A percentile compares a stretch with the other conserved stretches of the same genome.
phyloP scores from a whole-genome alignment of 2,113 vertebrate genomes.

The Cynopterus brachyotis region DNA sequence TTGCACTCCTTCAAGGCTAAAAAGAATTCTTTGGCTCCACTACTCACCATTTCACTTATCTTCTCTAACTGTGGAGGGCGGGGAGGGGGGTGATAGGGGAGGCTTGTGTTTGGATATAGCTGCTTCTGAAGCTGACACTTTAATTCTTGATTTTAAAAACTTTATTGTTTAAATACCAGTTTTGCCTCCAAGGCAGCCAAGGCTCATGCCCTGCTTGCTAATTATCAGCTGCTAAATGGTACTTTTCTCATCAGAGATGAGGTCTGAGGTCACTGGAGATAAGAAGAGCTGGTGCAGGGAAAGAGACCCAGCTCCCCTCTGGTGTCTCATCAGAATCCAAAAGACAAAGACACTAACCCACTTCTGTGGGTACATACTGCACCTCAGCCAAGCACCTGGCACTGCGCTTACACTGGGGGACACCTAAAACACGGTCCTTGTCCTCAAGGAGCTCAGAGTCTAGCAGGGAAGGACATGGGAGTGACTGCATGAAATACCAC shows the following conservation, averaged over 20 bases:
- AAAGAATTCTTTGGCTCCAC: background rate
- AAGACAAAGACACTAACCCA: background rate
- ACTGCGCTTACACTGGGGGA: background rate
- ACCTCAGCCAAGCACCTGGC: background rate
- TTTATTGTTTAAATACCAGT: constrained; percentile 70
- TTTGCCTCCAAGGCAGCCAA: constrained; percentile 48
- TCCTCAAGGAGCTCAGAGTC: background rate
- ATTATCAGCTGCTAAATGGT: constrained; percentile 47
- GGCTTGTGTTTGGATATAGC: background rate
- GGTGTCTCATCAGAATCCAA: background rate
- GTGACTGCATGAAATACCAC: background rate
- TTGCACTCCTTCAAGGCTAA: background rate
- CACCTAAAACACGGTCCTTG: background rate
- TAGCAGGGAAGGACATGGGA: background rate
- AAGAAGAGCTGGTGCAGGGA: background rate
- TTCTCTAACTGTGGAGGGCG: background rate
- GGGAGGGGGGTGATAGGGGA: too few relatives aligned
- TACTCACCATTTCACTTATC: background rate
- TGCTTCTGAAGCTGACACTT: constrained; percentile 41
- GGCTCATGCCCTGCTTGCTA: background rate
- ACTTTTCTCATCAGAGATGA: background rate
- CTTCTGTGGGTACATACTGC: too few relatives aligned
- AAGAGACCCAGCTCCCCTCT: background rate
- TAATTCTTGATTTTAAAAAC: constrained; percentile 48
- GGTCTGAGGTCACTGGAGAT: background rate